Base-by-base conservation (phyloP, 2,888 invertebrate species). In the Pyrrhosoma nymphula region DNA sequence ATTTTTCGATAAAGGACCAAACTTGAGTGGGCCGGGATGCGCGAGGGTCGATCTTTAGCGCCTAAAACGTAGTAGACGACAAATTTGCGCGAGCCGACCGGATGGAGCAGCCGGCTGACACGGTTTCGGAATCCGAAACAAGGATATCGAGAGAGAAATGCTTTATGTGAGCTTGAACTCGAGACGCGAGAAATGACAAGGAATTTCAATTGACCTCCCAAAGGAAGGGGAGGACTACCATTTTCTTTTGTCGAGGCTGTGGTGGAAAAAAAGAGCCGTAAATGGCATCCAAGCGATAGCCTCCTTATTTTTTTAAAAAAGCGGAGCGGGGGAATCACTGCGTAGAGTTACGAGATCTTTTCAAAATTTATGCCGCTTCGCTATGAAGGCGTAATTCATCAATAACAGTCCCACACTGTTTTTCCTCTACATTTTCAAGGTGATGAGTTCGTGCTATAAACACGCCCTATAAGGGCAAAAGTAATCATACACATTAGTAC, bases 91-190 rank as follows among this genome's bases (percentile, higher is more conserved):
- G 47, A 47, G 26, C 26, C 82, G 82, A 82, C 35, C 82, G 35
- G 82, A 82, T 82, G 82, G 82, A 14, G 30, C 82, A n/a, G 69
- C 69, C 91, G 60, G 39, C 63, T 63, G 93, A 93, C 93, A 69
- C 69, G 63, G 47, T 89, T 93, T 93, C 75, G 47, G 93, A 93
- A 93, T 69, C 39, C n/a, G 93, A 93, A 93, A 75, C 63, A 56
- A 69, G 93, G 93, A 75, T 93, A 93, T 93, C 69, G 69, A 26
- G 93, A 39, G 93, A 69, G 47, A 93, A 91, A 69, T 75, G 47
- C 69, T 63, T 93, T 93, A 55, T 14, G 69, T 39, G 69, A 10
- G 69, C 69, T 47, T 23, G 93, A 35, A 47, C 82, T 82, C 82
- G 12, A 10, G 18, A 35, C 26, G 39, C 39, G 23, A 75, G 93